Percentiles rank a stretch among this genome's conserved stretches.
Conservation (phyloP, 2,113 vertebrate species). For the Jacana jacana region DNA sequence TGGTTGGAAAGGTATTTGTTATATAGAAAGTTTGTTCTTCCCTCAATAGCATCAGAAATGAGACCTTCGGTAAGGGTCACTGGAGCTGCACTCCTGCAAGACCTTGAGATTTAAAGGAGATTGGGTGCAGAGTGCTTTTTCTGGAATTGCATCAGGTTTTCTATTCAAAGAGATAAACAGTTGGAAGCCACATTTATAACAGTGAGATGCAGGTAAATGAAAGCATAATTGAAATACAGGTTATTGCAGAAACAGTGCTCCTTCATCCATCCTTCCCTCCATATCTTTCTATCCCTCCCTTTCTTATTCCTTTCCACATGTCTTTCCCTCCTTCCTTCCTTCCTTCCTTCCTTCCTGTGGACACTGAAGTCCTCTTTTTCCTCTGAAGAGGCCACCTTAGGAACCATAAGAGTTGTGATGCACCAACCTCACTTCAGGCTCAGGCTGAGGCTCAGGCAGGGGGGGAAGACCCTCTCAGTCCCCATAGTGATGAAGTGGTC, state of each 20-base stretch:
- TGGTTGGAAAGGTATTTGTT: background rate
- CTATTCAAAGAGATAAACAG: background rate
- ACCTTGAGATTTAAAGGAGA: background rate
- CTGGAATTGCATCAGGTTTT: background rate
- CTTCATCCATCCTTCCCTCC: background rate
- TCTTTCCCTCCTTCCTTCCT: background rate
- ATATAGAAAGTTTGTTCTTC: background rate
- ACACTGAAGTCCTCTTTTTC: background rate
- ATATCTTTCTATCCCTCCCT: background rate
- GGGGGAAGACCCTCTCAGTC: background rate
- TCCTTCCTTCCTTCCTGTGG: background rate
- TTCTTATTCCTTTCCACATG: background rate
- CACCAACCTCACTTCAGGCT: background rate
- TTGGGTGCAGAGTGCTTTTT: background rate
- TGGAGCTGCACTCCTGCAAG: background rate
- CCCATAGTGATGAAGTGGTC: background rate
- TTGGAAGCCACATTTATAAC: background rate
- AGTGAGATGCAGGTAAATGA: background rate
- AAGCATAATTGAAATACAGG: background rate
- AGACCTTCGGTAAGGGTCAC: background rate
- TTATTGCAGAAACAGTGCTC: background rate
- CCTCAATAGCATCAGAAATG: background rate
- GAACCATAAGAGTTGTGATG: background rate
- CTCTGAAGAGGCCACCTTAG: background rate
- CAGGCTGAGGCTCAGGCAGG: background rate